These are phyloP conservation scores for Scomberomorus guttatus DNA, from an alignment of 2,797 vertebrate genomes.

Conservation along the genomic window DNA sequence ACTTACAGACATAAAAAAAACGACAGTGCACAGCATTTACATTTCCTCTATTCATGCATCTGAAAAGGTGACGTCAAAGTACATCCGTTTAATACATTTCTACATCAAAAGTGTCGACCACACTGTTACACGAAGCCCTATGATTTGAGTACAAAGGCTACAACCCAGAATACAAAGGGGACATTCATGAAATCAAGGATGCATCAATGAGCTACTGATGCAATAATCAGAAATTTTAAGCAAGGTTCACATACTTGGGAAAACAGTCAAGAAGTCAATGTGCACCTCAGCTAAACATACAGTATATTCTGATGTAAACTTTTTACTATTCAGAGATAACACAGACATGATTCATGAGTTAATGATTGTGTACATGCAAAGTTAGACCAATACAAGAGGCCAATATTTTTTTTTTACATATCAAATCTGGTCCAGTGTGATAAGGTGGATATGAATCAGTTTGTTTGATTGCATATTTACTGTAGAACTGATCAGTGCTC, in stretches of 20 bases:
- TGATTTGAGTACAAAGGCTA: constrained; percentile 57
- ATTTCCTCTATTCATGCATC: constrained; percentile 45
- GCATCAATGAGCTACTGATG: constrained; percentile 8
- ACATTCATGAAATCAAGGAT: constrained; percentile 56
- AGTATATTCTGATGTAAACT: constrained; percentile 17
- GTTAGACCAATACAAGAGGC: constrained; percentile 14
- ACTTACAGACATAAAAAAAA: constrained; percentile 38
- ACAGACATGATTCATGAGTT: constrained; percentile 14
- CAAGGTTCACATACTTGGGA: constrained; percentile 61
- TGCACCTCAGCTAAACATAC: constrained; percentile 38
- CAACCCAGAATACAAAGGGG: constrained; percentile 40
- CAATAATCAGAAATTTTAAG: background rate
- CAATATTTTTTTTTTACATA: background rate
- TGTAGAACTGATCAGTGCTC: constrained; percentile 8
- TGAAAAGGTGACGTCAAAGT: constrained; percentile 42
- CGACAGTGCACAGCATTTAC: constrained; percentile 47
- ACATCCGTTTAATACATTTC: constrained; percentile 41
- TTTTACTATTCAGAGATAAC: constrained; percentile 15
- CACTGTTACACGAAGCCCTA: constrained; percentile 27
- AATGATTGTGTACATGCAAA: constrained; percentile 50
- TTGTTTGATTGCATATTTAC: constrained; percentile 44
- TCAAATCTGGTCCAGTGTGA: constrained; percentile 14
- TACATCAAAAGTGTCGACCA: constrained; percentile 41
- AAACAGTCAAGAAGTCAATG: constrained; percentile 59
- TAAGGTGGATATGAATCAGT: background rate